These are phyloP conservation scores for Bolinopsis microptera DNA, from an alignment of 37 sponge, comb jelly and placozoan genomes.

Conservation along the genomic window DNA sequence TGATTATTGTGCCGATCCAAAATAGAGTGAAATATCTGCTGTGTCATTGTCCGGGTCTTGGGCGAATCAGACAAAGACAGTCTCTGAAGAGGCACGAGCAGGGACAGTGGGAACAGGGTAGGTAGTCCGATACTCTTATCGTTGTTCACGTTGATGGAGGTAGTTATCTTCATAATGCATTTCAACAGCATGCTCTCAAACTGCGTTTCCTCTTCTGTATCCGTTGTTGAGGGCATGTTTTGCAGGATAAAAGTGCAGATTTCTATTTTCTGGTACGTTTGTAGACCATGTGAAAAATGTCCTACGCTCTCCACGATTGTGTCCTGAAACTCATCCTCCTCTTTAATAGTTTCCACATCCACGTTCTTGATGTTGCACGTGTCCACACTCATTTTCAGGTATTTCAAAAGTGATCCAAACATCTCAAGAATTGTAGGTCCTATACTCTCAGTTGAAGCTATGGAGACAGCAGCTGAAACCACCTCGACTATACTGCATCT, in stretches of 20 bases:
- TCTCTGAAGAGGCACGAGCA: conserved; percentile 22
- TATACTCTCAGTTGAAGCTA: not conserved
- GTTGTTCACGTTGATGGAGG: not conserved
- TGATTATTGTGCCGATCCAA: conserved; percentile 20
- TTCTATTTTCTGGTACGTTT: conserved; percentile 52
- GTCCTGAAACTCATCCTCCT: conserved; percentile 3
- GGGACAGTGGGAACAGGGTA: conserved; percentile 12
- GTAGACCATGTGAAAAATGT: conserved; percentile 17
- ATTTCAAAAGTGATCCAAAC: conserved; percentile 34
- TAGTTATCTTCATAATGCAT: conserved; percentile 54
- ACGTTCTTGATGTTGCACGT: conserved; percentile 35
- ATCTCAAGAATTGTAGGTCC: conserved; percentile 44
- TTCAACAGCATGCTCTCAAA: conserved; percentile 19
- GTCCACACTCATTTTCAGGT: conserved; percentile 44
- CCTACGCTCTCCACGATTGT: not conserved
- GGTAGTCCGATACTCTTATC: conserved; percentile 21
- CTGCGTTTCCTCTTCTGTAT: conserved; percentile 9
- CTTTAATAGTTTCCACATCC: not conserved
- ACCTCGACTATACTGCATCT: conserved; percentile 53
- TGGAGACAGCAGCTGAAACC: conserved; percentile 4
- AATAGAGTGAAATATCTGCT: conserved; percentile 62
- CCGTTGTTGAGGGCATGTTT: not conserved
- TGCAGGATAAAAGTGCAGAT: conserved; percentile 33
- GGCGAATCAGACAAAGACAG: conserved; percentile 9
- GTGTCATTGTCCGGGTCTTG: conserved; percentile 17